Conservation (phyloP, 2,888 invertebrate genomes). For the Mythimna loreyi region DNA sequence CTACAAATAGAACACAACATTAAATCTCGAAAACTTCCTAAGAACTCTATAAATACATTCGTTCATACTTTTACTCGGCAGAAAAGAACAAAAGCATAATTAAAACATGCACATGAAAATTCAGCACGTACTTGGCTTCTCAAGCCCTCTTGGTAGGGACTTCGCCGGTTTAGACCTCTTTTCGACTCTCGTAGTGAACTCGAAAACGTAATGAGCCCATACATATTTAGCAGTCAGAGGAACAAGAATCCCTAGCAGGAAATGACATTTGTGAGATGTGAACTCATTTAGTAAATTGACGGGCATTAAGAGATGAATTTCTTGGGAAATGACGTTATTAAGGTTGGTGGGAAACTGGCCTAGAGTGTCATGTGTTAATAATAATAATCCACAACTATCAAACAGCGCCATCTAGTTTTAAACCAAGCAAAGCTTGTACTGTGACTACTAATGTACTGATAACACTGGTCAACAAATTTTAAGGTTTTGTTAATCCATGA, state of each 20-base stretch:
- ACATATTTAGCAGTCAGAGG: conserved; percentile 56
- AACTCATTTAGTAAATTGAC: conserved; percentile 63
- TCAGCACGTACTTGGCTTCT: conserved; percentile 17
- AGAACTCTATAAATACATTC: not conserved
- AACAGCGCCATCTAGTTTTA: no score
- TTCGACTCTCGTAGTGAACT: conserved; percentile 37
- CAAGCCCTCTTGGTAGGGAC: conserved; percentile 15
- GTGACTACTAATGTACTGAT: no score
- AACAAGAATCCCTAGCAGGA: conserved; percentile 42
- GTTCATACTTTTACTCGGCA: not conserved
- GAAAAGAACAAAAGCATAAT: conserved; percentile 11
- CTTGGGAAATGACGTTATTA: conserved; percentile 32
- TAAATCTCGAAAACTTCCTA: not conserved
- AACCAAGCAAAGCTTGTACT: no score
- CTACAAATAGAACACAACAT: not conserved
- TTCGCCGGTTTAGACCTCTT: conserved; percentile 30
- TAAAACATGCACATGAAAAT: conserved; percentile 39
- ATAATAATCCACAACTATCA: no score
- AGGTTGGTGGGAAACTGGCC: not conserved
- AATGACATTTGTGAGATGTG: conserved; percentile 55
- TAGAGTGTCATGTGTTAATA: not conserved
- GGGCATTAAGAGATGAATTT: conserved; percentile 48
- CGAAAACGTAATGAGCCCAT: conserved; percentile 55
- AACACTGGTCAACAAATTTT: no score
- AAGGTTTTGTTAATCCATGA: no score